Conservation (phyloP, 1,140 invertebrate genomes). For the Micrasema longulum region DNA sequence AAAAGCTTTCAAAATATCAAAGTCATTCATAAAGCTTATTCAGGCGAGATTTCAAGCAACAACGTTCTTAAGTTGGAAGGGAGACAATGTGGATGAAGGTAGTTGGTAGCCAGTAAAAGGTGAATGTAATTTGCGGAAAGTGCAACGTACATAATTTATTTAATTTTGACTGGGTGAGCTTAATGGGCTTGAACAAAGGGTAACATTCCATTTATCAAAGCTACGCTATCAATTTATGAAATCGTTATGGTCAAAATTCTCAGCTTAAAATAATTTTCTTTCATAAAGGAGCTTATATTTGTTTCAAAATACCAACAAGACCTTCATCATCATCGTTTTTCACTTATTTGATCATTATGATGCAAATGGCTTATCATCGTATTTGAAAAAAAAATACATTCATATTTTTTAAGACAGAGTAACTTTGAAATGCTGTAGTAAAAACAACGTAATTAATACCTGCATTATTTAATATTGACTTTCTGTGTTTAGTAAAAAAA, state of each 20-base stretch:
- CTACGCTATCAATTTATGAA: conserved; percentile 2
- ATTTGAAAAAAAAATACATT: too few species aligned
- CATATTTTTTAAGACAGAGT: too few species aligned
- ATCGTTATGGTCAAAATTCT: background rate
- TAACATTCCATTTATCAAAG: conserved; percentile 29
- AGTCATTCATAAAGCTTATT: conserved; percentile 54
- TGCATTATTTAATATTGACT: too few species aligned
- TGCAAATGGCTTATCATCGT: too few species aligned
- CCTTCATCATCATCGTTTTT: too few species aligned
- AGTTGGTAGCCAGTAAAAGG: conserved; percentile 22
- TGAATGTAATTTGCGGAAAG: conserved; percentile 28
- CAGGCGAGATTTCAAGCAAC: conserved; percentile 47
- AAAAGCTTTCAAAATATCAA: conserved; percentile 55
- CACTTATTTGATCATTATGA: too few species aligned
- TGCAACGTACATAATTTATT: conserved; percentile 34
- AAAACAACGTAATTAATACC: too few species aligned
- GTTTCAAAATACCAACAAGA: too few species aligned
- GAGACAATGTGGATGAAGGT: conserved; percentile 14
- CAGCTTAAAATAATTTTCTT: too few species aligned
- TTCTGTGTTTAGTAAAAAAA: too few species aligned
- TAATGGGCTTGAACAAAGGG: conserved; percentile 22
- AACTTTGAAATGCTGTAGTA: too few species aligned
- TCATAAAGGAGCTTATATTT: too few species aligned
- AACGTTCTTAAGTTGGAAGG: conserved; percentile 6
- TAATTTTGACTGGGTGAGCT: conserved; percentile 20